Conservation (phyloP, 2,797 vertebrate genomes). For the Rousettus madagascariensis region DNA sequence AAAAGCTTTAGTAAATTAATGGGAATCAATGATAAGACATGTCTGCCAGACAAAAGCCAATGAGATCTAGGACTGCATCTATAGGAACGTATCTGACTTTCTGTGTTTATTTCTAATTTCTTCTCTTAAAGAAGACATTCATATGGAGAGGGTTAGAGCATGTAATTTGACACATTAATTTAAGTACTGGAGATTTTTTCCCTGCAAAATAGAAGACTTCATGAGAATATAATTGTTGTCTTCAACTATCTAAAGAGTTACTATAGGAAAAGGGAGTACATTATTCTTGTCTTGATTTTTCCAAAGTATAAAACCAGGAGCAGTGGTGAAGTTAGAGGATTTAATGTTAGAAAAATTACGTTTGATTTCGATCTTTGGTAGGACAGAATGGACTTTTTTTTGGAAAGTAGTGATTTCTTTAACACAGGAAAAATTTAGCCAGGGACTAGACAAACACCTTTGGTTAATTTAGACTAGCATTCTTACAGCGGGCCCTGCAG, state of each 20-base stretch:
- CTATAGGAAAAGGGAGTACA: background rate
- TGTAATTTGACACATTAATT: background rate
- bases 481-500: background rate
- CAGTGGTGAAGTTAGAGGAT: background rate
- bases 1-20: background rate
- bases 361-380: background rate
- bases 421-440: background rate
- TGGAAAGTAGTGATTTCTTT: conserved; percentile 7
- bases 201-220: background rate
- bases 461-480: background rate
- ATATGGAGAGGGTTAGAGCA: background rate
- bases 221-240: background rate
- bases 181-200: background rate
- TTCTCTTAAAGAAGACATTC: background rate
- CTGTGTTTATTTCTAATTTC: background rate
- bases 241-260: background rate
- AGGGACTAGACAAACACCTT: background rate
- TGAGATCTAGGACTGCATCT: background rate
- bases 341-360: background rate
- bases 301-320: background rate
- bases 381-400: background rate
- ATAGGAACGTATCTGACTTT: background rate
- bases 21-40: background rate
- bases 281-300: conserved; percentile 2
- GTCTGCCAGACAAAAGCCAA: background rate